Evolutionary conservation across 2,888 invertebrate species (phyloP), one percentile per base, ranked within the genome.

Genomic region (Erebia ligea): DNA sequence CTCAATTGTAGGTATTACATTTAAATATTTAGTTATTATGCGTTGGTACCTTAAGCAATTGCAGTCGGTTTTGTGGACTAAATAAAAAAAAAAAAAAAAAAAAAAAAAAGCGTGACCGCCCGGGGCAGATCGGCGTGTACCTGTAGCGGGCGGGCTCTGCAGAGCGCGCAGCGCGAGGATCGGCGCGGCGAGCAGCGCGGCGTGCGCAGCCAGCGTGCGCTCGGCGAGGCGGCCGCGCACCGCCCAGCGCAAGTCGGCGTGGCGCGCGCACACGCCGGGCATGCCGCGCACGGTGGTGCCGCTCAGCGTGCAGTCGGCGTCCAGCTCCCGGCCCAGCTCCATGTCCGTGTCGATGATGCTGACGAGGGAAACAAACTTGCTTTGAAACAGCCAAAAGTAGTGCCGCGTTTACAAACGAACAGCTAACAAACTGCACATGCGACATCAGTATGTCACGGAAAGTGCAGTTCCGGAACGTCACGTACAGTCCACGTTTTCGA

Each of bases 291-390:
- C 77, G 0, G 78, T 69, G 3, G 84, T 89, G 5, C 78, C 77
- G 74, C 79, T 87, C 79, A 95, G 86, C 52, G 84, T 86, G 80
- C 96, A 96, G 76, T 80, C 83, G 25, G 74, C 73, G 77, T 88
- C 89, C 67, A 94, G 78, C 75, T 93, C 93, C 11, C 89, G 84
- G 34, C 95, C 94, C 45, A 93, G 83, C 80, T 96, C 96, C 81
- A 96, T 94, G 84, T 96, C 96, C 17, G 96, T 96, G 86, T 96
- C 96, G 77, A 96, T 94, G 81, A 96, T 95, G 77, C 95, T 95
- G 84, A 0, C 17, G 19, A 34, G 11, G n/a, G n/a, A n/a, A n/a
- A n/a, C n/a, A n/a, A n/a, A n/a, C n/a, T n/a, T n/a, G n/a, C n/a
- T n/a, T n/a, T n/a, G n/a, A n/a, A n/a, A n/a, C n/a, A n/a, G n/a